Base-by-base conservation (phyloP, 1,140 invertebrate genomes). In the Drosophila dunni region DNA sequence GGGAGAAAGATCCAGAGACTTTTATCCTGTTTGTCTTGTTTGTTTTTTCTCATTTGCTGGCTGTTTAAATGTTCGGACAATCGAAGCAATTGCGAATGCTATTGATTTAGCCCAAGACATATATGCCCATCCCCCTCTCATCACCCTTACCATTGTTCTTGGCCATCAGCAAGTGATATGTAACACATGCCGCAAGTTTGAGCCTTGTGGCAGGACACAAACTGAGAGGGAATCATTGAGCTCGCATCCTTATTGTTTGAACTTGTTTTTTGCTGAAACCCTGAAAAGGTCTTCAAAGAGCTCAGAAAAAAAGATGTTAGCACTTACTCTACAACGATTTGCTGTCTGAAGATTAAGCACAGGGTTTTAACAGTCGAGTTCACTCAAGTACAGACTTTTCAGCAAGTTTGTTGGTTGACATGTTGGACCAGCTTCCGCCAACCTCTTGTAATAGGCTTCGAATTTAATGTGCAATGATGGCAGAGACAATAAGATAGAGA, bases 21-120 rank as follows among this genome's bases (percentile, higher is more conserved):
- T 36, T 45, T 10, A 40, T 54, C 7, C 29, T 44, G 48, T 40
- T 54, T 62, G 46, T 33, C 44, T 33, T 44, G 61, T 54, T 69
- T 70, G 70, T 81, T 79, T 80, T 84, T 67, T 69, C 63, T 71
- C 82, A 86, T 86, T 81, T 85, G 62, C 51, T 54, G 40, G 48
- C 68, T 64, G 69, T 60, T 84, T 78, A 72, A 80, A 67, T 79
- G 75, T 46, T 50, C 24, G 36, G 46, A 73, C 73, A 83, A 77
- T 79, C 66, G 56, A 74, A 44, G 51, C 29, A 57, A 81, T 74
- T 75, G 78, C 50, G 45, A 46, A 40, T 78, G 24, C 78, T 85
- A 85, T 85, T 88, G 82, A 81, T 86, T 80, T 62, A 78, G 65
- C 51, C 65, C 48, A 33, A 20, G 17, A 83, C 62, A 48, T 45